Percentiles rank a stretch among this genome's conserved stretches.
These are phyloP conservation scores for Parnassius glacialis DNA, from an alignment of 2,888 invertebrate species.

Conservation along the genomic window DNA sequence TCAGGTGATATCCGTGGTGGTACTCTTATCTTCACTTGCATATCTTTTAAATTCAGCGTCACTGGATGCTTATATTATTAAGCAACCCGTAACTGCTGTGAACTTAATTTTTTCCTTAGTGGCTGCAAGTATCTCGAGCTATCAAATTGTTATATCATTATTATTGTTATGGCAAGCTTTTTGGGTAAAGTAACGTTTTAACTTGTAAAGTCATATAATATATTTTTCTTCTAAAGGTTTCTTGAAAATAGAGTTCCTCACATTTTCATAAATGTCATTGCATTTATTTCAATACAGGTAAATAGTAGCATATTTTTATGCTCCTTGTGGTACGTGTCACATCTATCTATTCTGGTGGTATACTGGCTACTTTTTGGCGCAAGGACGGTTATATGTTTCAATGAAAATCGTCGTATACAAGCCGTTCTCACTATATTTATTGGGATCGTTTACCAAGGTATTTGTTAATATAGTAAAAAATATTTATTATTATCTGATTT, in stretches of 20 bases:
- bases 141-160: conserved; percentile 50
- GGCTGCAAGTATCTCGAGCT: conserved; percentile 42
- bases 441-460: conserved; percentile 43
- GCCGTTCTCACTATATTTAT: conserved; percentile 33
- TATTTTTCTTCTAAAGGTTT: too few relatives aligned
- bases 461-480: too few relatives aligned
- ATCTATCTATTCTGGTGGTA: conserved; percentile 47
- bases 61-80: conserved; percentile 34
- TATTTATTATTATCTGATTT: too few relatives aligned
- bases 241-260: too few relatives aligned
- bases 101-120: conserved; percentile 48
- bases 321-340: conserved; percentile 57
- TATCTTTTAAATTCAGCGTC: conserved; percentile 23
- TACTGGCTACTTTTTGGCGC: conserved; percentile 45
- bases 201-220: too few relatives aligned
- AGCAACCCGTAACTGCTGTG: conserved; percentile 38
- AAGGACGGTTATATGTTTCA: conserved; percentile 35
- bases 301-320: conserved; percentile 40
- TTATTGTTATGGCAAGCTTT: conserved; percentile 45
- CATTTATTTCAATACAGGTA: conserved; percentile 33
- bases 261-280: too few relatives aligned
- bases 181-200: conserved; percentile 32
- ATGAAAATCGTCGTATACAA: conserved; percentile 28
- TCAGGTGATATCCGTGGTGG: conserved; percentile 43
- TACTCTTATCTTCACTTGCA: conserved; percentile 33